These are phyloP conservation scores for Ennomos quercinarius DNA, from an alignment of 2,888 invertebrate genomes.

Conservation along the genomic window DNA sequence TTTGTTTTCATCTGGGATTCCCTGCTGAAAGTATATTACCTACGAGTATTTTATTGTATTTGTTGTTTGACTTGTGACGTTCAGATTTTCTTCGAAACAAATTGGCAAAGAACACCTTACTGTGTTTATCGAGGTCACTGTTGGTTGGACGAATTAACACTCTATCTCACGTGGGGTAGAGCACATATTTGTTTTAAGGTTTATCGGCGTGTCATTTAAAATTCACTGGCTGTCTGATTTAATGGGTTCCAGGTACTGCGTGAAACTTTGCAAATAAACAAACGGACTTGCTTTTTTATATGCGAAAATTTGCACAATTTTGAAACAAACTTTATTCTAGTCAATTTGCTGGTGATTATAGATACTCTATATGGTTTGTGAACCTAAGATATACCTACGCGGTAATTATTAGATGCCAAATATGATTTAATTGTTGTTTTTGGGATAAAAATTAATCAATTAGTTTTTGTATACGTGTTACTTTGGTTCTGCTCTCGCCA, in stretches of 20 bases:
- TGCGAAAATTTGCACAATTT: neutral
- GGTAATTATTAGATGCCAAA: too few species aligned
- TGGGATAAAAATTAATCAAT: too few species aligned
- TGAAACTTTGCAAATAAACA: constrained; percentile 54
- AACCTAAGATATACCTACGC: too few species aligned
- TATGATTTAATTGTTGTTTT: too few species aligned
- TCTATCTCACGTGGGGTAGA: constrained; percentile 25
- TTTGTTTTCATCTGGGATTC: neutral
- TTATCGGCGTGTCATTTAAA: constrained; percentile 48
- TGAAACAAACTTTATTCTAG: neutral
- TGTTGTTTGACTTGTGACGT: constrained; percentile 22
- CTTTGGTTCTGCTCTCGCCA: too few species aligned
- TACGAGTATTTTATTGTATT: neutral
- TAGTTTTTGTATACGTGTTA: too few species aligned
- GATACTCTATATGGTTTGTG: too few species aligned
- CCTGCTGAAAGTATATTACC: neutral
- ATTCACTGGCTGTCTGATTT: constrained; percentile 60
- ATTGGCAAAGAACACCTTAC: constrained; percentile 39
- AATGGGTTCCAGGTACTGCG: constrained; percentile 64
- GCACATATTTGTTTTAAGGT: constrained; percentile 30
- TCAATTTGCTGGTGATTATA: too few species aligned
- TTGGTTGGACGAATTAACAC: constrained; percentile 22
- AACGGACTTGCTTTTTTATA: constrained; percentile 34
- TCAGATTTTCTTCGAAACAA: constrained; percentile 35
- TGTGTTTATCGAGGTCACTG: constrained; percentile 37